Percentiles rank a stretch among this genome's conserved stretches.
phyloP scores from a whole-genome alignment of 2,113 vertebrate species.

The Phodopus roborovskii region DNA sequence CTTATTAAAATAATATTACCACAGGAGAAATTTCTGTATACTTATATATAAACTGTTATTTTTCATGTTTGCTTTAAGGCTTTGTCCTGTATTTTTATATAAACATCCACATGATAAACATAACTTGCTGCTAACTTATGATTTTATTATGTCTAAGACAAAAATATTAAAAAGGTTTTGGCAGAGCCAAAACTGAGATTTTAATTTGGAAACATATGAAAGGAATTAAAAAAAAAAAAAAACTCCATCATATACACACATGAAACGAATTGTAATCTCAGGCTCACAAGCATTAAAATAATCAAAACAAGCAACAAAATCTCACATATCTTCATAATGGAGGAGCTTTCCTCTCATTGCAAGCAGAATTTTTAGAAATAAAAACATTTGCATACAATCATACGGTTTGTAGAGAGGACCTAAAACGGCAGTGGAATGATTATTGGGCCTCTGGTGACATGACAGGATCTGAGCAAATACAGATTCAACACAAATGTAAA shows the following conservation, averaged over 20 bases:
- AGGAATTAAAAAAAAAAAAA: conserved; percentile 24
- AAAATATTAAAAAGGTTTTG: conserved; percentile 32
- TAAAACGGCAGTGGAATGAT: conserved; percentile 21
- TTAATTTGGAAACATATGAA: conserved; percentile 38
- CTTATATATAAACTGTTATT: conserved; percentile 1
- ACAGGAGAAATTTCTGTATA: neutral
- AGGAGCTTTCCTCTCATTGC: neutral
- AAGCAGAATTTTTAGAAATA: neutral
- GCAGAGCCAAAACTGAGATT: conserved; percentile 21
- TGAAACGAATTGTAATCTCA: conserved; percentile 27
- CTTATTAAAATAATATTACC: conserved; percentile 11
- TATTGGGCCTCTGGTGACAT: neutral
- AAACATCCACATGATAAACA: neutral
- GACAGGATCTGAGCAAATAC: neutral
- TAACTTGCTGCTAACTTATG: neutral
- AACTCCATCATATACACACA: neutral
- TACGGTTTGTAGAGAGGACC: neutral
- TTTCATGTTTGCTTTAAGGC: neutral
- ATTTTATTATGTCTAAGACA: conserved; percentile 38
- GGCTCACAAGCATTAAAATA: conserved; percentile 43
- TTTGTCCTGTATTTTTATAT: conserved; percentile 27
- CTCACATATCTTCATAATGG: neutral
- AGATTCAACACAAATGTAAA: conserved; percentile 12
- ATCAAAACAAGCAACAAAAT: conserved; percentile 5
- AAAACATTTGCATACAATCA: neutral